Evolutionary conservation across 1,140 invertebrate genomes (phyloP).

Genomic region (Drosophila erecta): DNA sequence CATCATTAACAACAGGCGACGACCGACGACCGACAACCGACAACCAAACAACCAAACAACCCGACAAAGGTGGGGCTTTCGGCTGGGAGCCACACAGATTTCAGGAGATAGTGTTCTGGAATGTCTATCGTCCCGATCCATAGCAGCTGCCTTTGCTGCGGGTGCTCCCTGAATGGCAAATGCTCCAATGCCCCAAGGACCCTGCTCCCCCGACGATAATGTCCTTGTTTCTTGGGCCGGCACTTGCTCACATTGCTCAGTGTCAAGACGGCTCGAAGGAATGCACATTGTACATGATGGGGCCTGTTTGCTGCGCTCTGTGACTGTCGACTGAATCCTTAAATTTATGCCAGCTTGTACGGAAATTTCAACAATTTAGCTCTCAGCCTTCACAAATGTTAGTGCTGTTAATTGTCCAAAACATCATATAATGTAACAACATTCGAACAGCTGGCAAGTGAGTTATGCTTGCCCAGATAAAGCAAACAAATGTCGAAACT

Average conservation of each 20-base stretch:
- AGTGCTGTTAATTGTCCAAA: constrained; percentile 34
- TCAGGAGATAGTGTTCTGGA: constrained; percentile 25
- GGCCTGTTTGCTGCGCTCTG: constrained; percentile 18
- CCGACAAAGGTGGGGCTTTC: constrained; percentile 25
- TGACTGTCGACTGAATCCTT: constrained; percentile 13
- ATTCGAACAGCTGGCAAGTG: constrained; percentile 22
- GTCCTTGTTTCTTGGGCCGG: constrained; percentile 37
- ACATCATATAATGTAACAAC: constrained; percentile 23
- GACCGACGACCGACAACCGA: constrained; percentile 11
- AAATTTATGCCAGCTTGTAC: constrained; percentile 30
- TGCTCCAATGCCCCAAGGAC: constrained; percentile 12
- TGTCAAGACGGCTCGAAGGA: constrained; percentile 35
- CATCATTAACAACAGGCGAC: constrained; percentile 40
- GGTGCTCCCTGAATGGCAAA: constrained; percentile 21
- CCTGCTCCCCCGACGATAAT: constrained; percentile 15
- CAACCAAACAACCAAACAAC: constrained; percentile 1
- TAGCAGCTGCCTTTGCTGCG: constrained; percentile 9
- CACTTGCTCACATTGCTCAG: constrained; percentile 37
- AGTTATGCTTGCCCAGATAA: constrained; percentile 13
- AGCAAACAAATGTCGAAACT: neutral
- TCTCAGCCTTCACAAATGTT: constrained; percentile 15
- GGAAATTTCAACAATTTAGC: constrained; percentile 14
- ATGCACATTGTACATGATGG: constrained; percentile 27
- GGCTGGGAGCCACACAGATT: constrained; percentile 25
- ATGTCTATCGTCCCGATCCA: constrained; percentile 26